Conservation (phyloP, 2,888 invertebrate genomes). For the Blastobasis lacticolella region DNA sequence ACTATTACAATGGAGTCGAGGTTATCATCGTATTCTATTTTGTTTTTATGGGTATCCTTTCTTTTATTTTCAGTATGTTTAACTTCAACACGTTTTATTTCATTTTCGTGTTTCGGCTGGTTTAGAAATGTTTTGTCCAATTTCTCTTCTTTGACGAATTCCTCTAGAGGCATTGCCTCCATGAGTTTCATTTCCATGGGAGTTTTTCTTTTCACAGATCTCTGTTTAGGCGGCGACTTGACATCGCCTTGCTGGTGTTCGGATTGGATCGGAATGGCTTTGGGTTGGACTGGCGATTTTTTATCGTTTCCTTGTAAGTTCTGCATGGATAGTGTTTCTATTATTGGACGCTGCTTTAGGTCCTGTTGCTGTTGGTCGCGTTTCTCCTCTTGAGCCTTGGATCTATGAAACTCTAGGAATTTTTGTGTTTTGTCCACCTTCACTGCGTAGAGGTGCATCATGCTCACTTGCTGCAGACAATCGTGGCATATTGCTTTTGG, state of each 20-base stretch:
- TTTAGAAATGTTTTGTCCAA: slow-evolving; percentile 46
- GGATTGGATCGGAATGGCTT: slow-evolving; percentile 21
- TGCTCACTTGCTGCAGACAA: slow-evolving; percentile 57
- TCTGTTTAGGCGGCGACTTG: slow-evolving; percentile 23
- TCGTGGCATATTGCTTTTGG: slow-evolving; percentile 70
- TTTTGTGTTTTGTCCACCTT: slow-evolving; percentile 67
- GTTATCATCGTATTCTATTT: slow-evolving; percentile 18
- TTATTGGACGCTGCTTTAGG: slow-evolving; percentile 25
- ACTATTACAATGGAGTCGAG: slow-evolving; percentile 51
- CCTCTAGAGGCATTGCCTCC: slow-evolving; percentile 60
- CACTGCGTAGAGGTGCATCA: slow-evolving; percentile 50
- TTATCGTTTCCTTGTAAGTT: slow-evolving; percentile 23
- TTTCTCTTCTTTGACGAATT: slow-evolving; percentile 51
- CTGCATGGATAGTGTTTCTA: slow-evolving; percentile 31
- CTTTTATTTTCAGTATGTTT: slow-evolving; percentile 9
- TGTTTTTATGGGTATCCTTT: slow-evolving; percentile 2
- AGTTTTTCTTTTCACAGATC: slow-evolving; percentile 37
- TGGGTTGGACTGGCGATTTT: slow-evolving; percentile 10
- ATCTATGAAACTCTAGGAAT: slow-evolving; percentile 55
- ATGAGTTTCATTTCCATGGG: slow-evolving; percentile 48
- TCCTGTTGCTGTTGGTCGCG: background rate
- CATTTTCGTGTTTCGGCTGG: background rate
- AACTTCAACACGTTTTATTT: slow-evolving; percentile 12
- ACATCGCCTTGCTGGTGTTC: slow-evolving; percentile 51
- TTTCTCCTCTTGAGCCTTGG: slow-evolving; percentile 41